These are phyloP conservation scores for Dione vanillae DNA, from an alignment of 2,888 invertebrate species.

Conservation along the genomic window DNA sequence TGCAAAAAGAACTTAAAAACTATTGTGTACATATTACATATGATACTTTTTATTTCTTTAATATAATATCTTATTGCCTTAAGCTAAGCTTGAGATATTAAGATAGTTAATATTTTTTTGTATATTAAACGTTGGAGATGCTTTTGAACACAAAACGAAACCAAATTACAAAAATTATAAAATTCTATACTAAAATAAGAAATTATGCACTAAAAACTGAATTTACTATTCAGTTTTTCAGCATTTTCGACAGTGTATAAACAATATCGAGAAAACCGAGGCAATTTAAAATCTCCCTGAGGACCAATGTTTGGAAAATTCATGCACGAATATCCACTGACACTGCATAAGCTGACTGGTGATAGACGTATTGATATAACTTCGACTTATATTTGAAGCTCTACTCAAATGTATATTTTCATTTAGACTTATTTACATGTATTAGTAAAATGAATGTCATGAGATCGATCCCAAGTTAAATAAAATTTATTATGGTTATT, in stretches of 20 bases:
- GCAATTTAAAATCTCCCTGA: constrained; percentile 15
- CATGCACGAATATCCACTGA: constrained; percentile 22
- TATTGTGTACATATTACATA: too few species aligned
- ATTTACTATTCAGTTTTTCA: not conserved
- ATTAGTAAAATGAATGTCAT: too few species aligned
- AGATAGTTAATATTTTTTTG: constrained; percentile 4
- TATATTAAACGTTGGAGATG: not conserved
- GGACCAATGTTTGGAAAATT: constrained; percentile 18
- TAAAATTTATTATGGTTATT: not conserved
- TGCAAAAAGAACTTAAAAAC: too few species aligned
- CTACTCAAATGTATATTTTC: not conserved
- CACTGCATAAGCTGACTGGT: constrained; percentile 24
- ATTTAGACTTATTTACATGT: not conserved
- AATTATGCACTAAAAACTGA: not conserved
- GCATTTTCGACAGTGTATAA: not conserved
- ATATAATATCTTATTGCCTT: too few species aligned
- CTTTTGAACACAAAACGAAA: not conserved
- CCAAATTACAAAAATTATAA: not conserved
- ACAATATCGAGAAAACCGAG: constrained; percentile 25
- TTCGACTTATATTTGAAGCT: constrained; percentile 16
- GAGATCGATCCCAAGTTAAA: too few species aligned
- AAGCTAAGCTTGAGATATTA: not conserved
- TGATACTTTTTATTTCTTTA: too few species aligned
- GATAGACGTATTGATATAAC: constrained; percentile 23
- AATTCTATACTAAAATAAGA: not conserved